Evolutionary conservation across 1,140 invertebrate genomes (phyloP), one percentile per base, ranked within the genome.

Genomic region (Harlomillsia oculata): DNA sequence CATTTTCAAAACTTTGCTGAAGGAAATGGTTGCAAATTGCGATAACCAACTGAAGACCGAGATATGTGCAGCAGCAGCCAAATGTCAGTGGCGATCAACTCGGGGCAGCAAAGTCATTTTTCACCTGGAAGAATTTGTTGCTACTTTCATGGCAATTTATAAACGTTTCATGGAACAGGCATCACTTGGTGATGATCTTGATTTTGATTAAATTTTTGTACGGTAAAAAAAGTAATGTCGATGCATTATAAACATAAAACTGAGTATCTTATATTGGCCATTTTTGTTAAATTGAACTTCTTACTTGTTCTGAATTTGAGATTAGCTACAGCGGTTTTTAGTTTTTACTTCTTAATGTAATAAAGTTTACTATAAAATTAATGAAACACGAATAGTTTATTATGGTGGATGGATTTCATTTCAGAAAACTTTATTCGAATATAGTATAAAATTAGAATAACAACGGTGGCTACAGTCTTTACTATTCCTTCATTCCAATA

Each of bases 91-190:
- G 69, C 78, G 87, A 56, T 82, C 97, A 76, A 82, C 85, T 64
- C 75, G 83, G 40, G 93, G 94, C 14, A 87, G 84, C 55, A 98
- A 98, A 74, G 78, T 83, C n/a, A 96, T 98, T 65, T 95, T 93
- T 67, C 93, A 99, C 72, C 75, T 99, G 32, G 95, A 99, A 75
- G 91, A 92, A 16, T 98, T 98, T 78, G 83, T 95, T 52, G 91
- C 89, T 4, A 86, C 88, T 63, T 97, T 96, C 72, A 98, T 98
- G 95, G 79, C 82, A 21, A 82, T 95, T 62, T 97, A 96, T 72
- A 90, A 89, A 65, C 81, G 82, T 65, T 89, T 85, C 70, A 77
- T 90, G 59, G 83, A 86, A 67, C 80, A 82, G 63, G 50, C 53
- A 16, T 49, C 53, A 11, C 40, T 62, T 28, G 51, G 18, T 28